A percentile compares a stretch with the other conserved stretches of the same genome.
Evolutionary conservation across 2,888 invertebrate species (phyloP).

Genomic region (Amphipyra berbera): DNA sequence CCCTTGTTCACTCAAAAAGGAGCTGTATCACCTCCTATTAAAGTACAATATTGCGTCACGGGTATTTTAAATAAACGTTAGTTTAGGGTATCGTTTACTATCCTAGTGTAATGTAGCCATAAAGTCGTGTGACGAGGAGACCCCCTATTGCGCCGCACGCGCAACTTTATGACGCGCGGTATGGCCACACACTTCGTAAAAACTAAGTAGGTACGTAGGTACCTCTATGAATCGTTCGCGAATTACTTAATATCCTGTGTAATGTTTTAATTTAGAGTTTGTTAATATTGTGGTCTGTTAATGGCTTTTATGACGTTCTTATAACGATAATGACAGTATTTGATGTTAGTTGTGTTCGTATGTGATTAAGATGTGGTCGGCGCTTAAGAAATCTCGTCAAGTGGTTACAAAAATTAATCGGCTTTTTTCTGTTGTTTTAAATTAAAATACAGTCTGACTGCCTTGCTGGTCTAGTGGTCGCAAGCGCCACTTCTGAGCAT

Average conservation of each 20-base stretch:
- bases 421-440: no score
- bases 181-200: slow-evolving; percentile 29
- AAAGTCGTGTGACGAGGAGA: slow-evolving; percentile 73
- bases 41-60: slow-evolving; percentile 14
- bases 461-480: no score
- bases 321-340: slow-evolving; percentile 12
- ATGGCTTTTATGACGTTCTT: slow-evolving; percentile 20
- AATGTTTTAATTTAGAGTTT: slow-evolving; percentile 39
- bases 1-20: background rate
- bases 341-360: slow-evolving; percentile 4
- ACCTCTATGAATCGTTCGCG: slow-evolving; percentile 8
- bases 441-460: no score
- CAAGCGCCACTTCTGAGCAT: no score
- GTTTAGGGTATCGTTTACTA: slow-evolving; percentile 67
- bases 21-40: background rate
- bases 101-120: slow-evolving; percentile 66
- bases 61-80: slow-evolving; percentile 22
- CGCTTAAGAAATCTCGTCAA: slow-evolving; percentile 8
- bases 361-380: slow-evolving; percentile 8
- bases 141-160: slow-evolving; percentile 65
- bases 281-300: slow-evolving; percentile 7
- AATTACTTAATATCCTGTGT: slow-evolving; percentile 25
- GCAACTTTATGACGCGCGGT: slow-evolving; percentile 64
- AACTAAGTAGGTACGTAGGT: background rate
- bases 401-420: no score